Base-by-base conservation (phyloP, 2,888 invertebrate genomes). In the Papilio demoleus region DNA sequence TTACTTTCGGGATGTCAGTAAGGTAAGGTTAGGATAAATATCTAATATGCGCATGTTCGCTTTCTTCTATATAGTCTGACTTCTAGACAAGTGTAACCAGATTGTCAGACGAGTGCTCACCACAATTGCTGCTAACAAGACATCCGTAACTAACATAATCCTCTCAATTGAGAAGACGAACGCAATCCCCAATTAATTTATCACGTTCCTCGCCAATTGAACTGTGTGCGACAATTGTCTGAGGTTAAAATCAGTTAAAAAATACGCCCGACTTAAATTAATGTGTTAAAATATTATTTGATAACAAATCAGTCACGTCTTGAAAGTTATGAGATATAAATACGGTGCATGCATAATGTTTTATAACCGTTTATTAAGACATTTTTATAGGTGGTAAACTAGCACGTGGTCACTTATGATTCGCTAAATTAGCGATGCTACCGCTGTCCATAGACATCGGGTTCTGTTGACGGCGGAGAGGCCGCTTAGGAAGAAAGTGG, bases 191-290 rank as follows among this genome's bases (percentile, higher is more conserved):
- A 61, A 67, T 67, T 67, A 67, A 67, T 67, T 67, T 67, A 67
- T 67, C 45, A 62, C 67, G 56, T 62, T 67, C 67, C 38, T 50
- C 40, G 56, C 42, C 67, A 67, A 67, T 67, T 67, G 67, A 62
- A 67, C 62, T 40, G 42, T 22, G 31, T 8, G 62, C 42, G 56
- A 62, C 67, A 62, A 62, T 67, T 56, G 62, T 50, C 53, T 62
- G 62, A 67, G 67, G 67, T 67, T 67, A 34, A 67, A 67, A 67
- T 67, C 67, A 62, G 67, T 67, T 67, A 67, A 67, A 56, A 56
- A 42, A 42, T 11, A 59, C 3, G 34, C 5, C 34, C 40, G 14
- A 34, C 17, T 31, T 58, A 31, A 65, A 65, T 66, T 24, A 9
- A 8, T 1, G 17, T 59, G 27, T 59, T 34, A 22, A 59, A 17